Percentiles rank a stretch among this genome's conserved stretches.
Evolutionary conservation across 1,140 invertebrate species (phyloP).

Genomic region (Brachystomella parvula): DNA sequence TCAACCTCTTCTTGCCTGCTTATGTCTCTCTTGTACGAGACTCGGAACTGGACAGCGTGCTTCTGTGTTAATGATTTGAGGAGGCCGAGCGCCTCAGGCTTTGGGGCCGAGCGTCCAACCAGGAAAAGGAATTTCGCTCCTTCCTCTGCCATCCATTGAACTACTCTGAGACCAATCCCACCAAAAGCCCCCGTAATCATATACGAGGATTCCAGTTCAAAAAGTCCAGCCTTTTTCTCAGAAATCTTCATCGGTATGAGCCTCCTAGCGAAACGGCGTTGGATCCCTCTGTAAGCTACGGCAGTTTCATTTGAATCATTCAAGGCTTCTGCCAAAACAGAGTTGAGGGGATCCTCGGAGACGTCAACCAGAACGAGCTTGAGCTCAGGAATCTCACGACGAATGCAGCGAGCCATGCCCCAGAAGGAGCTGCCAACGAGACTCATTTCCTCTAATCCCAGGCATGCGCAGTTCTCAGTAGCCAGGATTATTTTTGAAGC

Average conservation of each 20-base stretch:
- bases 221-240: background rate
- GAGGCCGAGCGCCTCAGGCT: background rate
- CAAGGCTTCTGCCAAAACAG: background rate
- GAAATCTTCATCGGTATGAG: background rate
- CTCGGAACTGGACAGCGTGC: no score
- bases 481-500: background rate
- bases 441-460: background rate
- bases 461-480: background rate
- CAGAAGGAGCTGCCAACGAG: background rate
- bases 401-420: background rate
- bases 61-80: background rate
- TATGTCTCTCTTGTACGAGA: background rate
- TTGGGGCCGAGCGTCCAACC: background rate
- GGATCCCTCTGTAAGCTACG: background rate
- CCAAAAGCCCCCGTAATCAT: background rate
- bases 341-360: background rate
- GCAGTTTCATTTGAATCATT: background rate
- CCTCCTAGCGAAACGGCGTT: background rate
- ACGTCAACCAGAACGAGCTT: background rate
- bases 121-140: conserved; percentile 9
- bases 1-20: background rate
- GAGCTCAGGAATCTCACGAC: background rate
- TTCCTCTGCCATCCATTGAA: background rate
- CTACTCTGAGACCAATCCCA: background rate
- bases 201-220: background rate